A percentile compares a stretch with the other conserved stretches of the same genome.
Conservation (phyloP, 2,797 vertebrate genomes). For the Spinus pinus region DNA sequence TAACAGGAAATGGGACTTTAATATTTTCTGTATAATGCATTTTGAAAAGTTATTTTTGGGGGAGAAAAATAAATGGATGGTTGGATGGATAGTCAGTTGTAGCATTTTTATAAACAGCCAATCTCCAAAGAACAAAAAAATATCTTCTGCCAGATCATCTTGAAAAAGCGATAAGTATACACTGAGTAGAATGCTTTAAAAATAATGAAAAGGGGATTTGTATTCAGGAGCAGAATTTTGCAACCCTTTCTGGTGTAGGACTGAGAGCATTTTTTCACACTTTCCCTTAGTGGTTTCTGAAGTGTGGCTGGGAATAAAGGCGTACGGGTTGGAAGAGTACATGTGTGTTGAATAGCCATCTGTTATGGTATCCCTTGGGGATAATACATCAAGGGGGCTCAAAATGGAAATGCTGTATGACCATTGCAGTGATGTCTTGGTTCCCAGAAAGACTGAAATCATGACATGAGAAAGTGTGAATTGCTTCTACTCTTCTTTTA, state of each 20-base stretch:
- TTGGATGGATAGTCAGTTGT: neutral
- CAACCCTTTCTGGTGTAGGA: neutral
- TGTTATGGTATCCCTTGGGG: neutral
- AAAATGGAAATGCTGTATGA: constrained; percentile 14
- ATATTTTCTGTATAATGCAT: neutral
- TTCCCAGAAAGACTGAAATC: neutral
- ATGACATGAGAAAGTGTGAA: neutral
- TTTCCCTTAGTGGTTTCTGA: neutral
- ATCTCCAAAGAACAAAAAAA: neutral
- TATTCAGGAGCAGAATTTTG: neutral
- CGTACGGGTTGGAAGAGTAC: neutral
- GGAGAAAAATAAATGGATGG: neutral
- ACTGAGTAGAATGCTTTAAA: neutral
- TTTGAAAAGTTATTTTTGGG: neutral
- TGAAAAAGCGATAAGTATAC: neutral
- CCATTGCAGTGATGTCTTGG: neutral
- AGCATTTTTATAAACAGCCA: neutral
- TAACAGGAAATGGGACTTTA: neutral
- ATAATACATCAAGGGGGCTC: neutral
- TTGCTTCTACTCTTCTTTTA: neutral
- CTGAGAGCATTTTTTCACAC: neutral
- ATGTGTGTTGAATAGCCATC: constrained; percentile 9
- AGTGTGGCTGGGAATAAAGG: neutral
- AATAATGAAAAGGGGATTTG: neutral
- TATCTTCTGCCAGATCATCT: neutral